Conservation (phyloP, 2,113 vertebrate genomes). For the Cyanoramphus novaezelandiae region DNA sequence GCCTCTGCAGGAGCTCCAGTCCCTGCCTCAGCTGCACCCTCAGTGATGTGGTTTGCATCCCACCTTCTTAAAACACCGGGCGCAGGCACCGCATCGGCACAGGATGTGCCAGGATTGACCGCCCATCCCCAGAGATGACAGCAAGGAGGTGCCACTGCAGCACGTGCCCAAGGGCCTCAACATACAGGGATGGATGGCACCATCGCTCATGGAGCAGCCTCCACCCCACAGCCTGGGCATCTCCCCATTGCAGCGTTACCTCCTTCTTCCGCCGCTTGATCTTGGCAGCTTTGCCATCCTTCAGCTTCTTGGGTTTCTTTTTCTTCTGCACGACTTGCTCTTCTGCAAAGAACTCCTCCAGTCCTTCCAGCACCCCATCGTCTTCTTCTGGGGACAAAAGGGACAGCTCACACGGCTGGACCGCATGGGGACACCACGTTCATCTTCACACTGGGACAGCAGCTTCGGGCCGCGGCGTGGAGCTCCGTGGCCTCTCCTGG, state of each 20-base stretch:
- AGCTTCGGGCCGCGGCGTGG: rapidly evolving
- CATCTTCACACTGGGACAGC: neutral
- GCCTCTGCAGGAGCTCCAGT: rapidly evolving
- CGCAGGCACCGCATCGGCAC: rapidly evolving
- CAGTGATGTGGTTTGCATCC: rapidly evolving
- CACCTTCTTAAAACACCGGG: neutral
- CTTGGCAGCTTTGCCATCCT: conserved; percentile 84
- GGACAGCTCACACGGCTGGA: neutral
- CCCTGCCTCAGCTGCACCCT: rapidly evolving
- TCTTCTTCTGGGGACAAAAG: conserved; percentile 78
- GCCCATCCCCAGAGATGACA: neutral
- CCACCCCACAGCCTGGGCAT: rapidly evolving
- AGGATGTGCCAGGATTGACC: neutral
- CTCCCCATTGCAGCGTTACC: conserved; percentile 65
- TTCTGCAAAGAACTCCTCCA: conserved; percentile 83
- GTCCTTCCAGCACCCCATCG: conserved; percentile 79
- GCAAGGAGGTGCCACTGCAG: neutral
- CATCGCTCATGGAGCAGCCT: neutral
- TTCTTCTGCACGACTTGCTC: conserved; percentile 81
- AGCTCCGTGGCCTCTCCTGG: neutral
- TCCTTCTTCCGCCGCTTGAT: conserved; percentile 87
- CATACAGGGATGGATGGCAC: rapidly evolving
- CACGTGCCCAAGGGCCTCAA: neutral
- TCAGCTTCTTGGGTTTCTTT: conserved; percentile 85
- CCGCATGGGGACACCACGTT: rapidly evolving